Base-by-base conservation (phyloP, 1,140 invertebrate species). In the Saxidomus purpurata region DNA sequence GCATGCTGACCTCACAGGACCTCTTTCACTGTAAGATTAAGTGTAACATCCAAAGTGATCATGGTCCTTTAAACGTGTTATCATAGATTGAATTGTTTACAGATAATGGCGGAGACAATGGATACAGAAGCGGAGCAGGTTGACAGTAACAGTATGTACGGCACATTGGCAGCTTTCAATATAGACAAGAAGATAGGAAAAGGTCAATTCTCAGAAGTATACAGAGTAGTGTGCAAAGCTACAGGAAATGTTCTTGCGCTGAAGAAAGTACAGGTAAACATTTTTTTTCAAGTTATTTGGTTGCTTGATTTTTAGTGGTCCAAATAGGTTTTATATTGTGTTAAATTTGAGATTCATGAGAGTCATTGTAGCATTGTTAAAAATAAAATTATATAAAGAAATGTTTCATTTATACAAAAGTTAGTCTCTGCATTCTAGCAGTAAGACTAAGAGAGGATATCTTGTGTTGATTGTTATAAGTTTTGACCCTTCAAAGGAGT, bases 141-240 rank as follows among this genome's bases (percentile, higher is more conserved):
- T 55, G 90, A 92, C 34, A 84, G 91, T 63, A 92, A 91, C 43
- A 93, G 81, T 76, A 92, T 92, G 31, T 94, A 94, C 90, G 91
- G 89, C 1, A 91, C 88, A 40, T 89, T 97, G 31, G 93, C 93
- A n/a, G 96, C 97, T 90, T 97, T 97, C 94, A 96, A 96, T 86
- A 96, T 97, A 49, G 96, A 97, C 79, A 96, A 97, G 91, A 96
- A 96, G 90, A 97, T 97, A 90, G 97, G 97, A 0, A 97, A 97
- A 92, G 97, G 97, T 47, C 97, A 97, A 93, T 97, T 97, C 93
- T 96, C 97, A 91, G 96, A 97, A 36, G 97, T 97, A n/a, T 97
- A 96, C 92, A 94, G 96, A 86, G 97, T 97, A 34, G 93, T 93
- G 52, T 96, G 95, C 90, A 94, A 94, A 90, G 76, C 94, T 9